Evolutionary conservation across 1,140 invertebrate species (phyloP), one percentile per base, ranked within the genome.

Genomic region (Scaptomyza graminum): DNA sequence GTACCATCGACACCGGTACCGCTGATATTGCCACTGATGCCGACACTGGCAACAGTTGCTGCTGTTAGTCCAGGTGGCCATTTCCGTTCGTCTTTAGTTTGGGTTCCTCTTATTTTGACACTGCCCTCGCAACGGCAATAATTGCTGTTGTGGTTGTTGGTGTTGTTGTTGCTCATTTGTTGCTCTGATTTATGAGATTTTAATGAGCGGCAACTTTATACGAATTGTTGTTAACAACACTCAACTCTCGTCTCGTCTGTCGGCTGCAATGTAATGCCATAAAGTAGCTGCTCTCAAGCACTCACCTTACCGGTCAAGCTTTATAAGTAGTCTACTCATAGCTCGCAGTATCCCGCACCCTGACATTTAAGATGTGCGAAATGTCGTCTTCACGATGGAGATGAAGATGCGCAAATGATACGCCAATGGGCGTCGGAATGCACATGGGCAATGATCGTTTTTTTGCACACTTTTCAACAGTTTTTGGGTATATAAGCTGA

Each of bases 161-260:
- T 49, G 52, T 34, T 62, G 49, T 43, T 49, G 47, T 25, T 52
- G 55, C 25, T 60, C 39, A 13, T 59, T 60, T 44, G 63, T 31
- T 73, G 37, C 69, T 66, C 79, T 89, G 83, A 88, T 88, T 89
- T 88, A 89, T 89, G 83, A 89, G 79, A 61, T 79, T 88, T 89
- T 89, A 88, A 88, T 87, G 83, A 89, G 84, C 84, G 83, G 83
- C 78, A 79, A 79, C 74, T 82, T 87, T 82, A 88, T 79, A 87
- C 79, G 83, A 88, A 88, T 82, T 88, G 83, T 88, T 88, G 83
- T 88, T 88, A 87, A 87, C 82, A 88, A 88, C 74, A 77, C 56
- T 37, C 57, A 31, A 34, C 62, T 34, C 31, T 34, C 8, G 8
- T 34, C 31, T 1, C 7, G 8, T 34, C 31, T 44, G 44, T 51